Base-by-base conservation (phyloP, 2,113 vertebrate species). In the Murina feae region DNA sequence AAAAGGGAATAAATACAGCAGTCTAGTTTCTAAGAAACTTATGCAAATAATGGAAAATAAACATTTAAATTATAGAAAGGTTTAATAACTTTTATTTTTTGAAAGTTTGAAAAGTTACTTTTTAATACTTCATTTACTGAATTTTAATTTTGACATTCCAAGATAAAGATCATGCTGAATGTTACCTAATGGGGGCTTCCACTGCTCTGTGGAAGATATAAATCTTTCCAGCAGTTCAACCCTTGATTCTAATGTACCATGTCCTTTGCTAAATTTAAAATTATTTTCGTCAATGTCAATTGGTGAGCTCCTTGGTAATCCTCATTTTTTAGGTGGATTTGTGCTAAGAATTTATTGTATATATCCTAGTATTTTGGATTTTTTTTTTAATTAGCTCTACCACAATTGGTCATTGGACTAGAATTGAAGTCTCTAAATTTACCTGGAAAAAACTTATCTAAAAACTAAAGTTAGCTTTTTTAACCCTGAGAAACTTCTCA, bases 71-170 rank as follows among this genome's bases (percentile, higher is more conserved):
- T 86, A 69, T 37, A 93, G 65, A 81, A 71, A 80, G 4, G 13
- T 91, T 92, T 86, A 55, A 81, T 92, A 35, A 83, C 60, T 84
- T 89, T 86, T 35, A 79, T 65, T 21, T 90, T 91, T 58, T 37
- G 47, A 37, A 95, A 79, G 21, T 85, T 95, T 90, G 72, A 87
- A 92, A 93, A 91, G 35, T 14, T 84, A 49, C 63, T 90, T 95
- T 94, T n/a, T 2, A 72, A 1, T 75, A 74, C 53, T 76, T 44
- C 47, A 71, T 95, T 74, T 51, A 28, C 42, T 80, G 44, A 76
- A 92, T 80, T 93, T 89, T 93, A 63, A 86, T 93, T 94, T 95
- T 74, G 9, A 39, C 60, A 82, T 93, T 82, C 18, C 32, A 93
- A 83, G 4, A 17, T 74, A 23, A 91, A 44, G 23, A n/a, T 89